Evolutionary conservation across 2,888 invertebrate genomes (phyloP), one percentile per base, ranked within the genome.

Genomic region (Tuta absoluta): DNA sequence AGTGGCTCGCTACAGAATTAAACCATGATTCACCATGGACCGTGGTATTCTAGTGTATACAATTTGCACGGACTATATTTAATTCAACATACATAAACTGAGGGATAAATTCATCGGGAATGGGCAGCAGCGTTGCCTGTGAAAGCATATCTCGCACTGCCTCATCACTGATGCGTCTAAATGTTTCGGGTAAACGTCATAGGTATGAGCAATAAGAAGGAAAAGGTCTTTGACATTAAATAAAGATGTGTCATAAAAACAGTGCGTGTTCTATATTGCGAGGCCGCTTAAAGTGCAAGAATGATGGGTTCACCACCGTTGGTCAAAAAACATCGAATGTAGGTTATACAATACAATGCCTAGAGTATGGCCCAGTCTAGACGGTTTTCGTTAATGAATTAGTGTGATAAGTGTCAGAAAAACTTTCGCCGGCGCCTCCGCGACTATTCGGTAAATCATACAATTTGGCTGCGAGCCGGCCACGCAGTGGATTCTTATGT

Each of bases 381-480:
- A 33, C 28, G 17, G n/a, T 57, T 23, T 57, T 57, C 33, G 17
- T 57, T 57, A 57, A 57, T 57, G 17, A 28, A 57, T 24, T 57
- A 14, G 33, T 33, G 33, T 57, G 57, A 57, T 33, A 53, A 14
- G 23, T 53, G 21, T 23, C 51, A 14, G 51, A 12, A 45, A 17
- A 45, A 17, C 45, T 45, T 45, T 45, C 45, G 45, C 45, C 17
- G 45, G 45, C 45, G 45, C 45, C 65, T 63, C 65, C 62, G 72
- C 51, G 10, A 24, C 68, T 66, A 74, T 75, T 77, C 80, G 66
- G 77, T 89, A 87, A 85, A 89, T 89, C 88, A 87, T 84, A 85
- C 72, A 79, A 84, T 85, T 88, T 90, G 89, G 89, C 89, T 81
- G 73, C 70, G 75, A 78, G 87, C 87, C 49, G 49, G 21, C 19